A percentile compares a stretch with the other conserved stretches of the same genome.
These are phyloP conservation scores for Lophius americanus DNA, from an alignment of 2,797 vertebrate genomes.

Conservation along the genomic window DNA sequence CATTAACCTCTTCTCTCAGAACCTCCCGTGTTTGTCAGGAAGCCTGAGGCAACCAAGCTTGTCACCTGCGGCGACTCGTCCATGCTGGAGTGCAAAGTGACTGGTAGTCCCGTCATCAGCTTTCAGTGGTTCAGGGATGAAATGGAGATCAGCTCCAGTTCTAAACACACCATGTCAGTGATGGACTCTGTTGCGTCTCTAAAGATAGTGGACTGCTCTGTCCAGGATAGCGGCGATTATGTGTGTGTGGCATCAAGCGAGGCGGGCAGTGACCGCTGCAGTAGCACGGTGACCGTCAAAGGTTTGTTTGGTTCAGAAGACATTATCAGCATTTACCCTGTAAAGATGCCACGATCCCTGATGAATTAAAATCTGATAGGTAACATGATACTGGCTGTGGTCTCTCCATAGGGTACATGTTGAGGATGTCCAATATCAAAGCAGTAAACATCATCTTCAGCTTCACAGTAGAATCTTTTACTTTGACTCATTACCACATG, in stretches of 20 bases:
- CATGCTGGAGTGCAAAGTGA: constrained; percentile 89
- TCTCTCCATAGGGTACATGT: constrained; percentile 4
- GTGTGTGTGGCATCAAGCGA: constrained; percentile 92
- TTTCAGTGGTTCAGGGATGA: constrained; percentile 95
- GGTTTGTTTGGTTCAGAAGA: constrained; percentile 83
- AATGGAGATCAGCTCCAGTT: constrained; percentile 86
- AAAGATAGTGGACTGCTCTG: constrained; percentile 75
- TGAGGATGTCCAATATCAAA: not conserved
- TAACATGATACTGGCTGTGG: not conserved
- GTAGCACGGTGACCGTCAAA: constrained; percentile 91
- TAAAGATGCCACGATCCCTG: not conserved
- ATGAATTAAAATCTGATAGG: not conserved
- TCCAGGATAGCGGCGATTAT: constrained; percentile 92
- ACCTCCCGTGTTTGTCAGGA: constrained; percentile 89
- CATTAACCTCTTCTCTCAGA: constrained; percentile 81
- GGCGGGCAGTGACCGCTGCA: constrained; percentile 92
- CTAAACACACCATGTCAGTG: constrained; percentile 83
- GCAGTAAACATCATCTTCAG: not conserved
- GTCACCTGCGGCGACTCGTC: constrained; percentile 84
- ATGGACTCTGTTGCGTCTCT: constrained; percentile 83
- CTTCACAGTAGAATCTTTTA: not conserved
- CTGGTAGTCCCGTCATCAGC: constrained; percentile 90
- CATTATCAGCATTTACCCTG: not conserved
- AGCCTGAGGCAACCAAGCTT: constrained; percentile 87
- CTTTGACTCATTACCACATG: not conserved